Evolutionary conservation across 1,140 invertebrate genomes (phyloP), one percentile per base, ranked within the genome.

Genomic region (Diplogasteroides magnus): DNA sequence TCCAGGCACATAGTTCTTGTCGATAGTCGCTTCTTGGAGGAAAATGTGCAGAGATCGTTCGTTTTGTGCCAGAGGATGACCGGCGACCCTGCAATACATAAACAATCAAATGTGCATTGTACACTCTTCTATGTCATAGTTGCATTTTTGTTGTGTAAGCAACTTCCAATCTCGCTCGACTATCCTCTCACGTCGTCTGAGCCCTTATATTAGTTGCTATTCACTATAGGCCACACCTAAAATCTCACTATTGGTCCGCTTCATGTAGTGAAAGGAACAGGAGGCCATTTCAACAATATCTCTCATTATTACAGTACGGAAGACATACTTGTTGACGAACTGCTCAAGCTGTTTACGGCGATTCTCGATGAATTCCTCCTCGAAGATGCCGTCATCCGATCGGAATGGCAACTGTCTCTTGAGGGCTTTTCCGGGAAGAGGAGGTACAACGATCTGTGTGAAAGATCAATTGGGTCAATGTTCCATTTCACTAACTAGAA

Each of bases 31-130:
- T 81, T 97, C 94, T 85, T 98, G 94, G 67, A 99, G 87, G 87
- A 99, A 99, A 91, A 99, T 98, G 83, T 99, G 97, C 78, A 99
- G 89, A 87, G 95, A 98, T 82, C 92, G 87, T 87, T 99, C 97
- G 85, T 98, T 98, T 87, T 98, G 96, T 60, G 97, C 97, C 81
- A 99, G 86, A n/a, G 97, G 96, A 87, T 99, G 97, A 64, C 96
- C 96, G 72, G 96, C 95, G 84, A 98, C 95, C 88, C 91, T 92
- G 84, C 68, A 88, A 87, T 71, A 62, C 74, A n/a, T n/a, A n/a
- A n/a, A n/a, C n/a, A n/a, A n/a, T n/a, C n/a, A n/a, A n/a, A n/a
- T 77, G 64, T 55, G 23, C 25, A n/a, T 56, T 56, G 15, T 56
- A n/a, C n/a, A 56, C 55, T n/a, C 55, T 56, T 19, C 15, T n/a